Evolutionary conservation across 2,888 invertebrate genomes (phyloP), one percentile per base, ranked within the genome.

Genomic region (Chloromyia formosa): DNA sequence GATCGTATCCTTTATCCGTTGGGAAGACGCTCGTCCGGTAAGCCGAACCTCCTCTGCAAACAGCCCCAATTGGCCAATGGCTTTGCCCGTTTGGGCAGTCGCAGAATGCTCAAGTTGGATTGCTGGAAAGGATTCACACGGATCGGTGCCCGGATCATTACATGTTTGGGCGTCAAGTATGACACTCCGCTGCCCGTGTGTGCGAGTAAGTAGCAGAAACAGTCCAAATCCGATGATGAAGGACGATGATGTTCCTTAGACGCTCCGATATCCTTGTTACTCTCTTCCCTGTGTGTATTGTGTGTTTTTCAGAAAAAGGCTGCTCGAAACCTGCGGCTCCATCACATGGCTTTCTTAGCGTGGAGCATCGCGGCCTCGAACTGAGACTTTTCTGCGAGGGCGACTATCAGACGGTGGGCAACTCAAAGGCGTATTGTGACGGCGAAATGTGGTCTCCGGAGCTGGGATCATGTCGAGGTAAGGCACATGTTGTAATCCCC

Each of bases 151-250:
- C 75, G 88, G 27, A 35, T 7, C 3, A 35, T 35, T 84, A 88
- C 75, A 5, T 82, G 82, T 73, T 71, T 78, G 3, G 77, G 78
- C 45, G 92, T 93, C 0, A 81, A 85, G n/a, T 95, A 94, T 95
- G 92, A 92, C 77, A 87, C 87, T 1, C 87, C 87, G 0, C 79
- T 85, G 1, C 93, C 94, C 0, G 87, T 90, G 58, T 94, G 94
- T 84, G 89, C 93, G 79, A 89, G 94, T 94, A 86, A 90, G 93
- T 91, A 35, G n/a, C n/a, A n/a, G n/a, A n/a, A n/a, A n/a, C n/a
- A n/a, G n/a, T n/a, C n/a, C n/a, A 16, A 58, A 18, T 22, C 12
- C 22, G 20, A 45, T 14, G 45, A 9, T 9, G 10, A n/a, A n/a
- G n/a, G n/a, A n/a, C n/a, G 16, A 54, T 14, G 45, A 5, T 16